Percentiles rank a stretch among this genome's conserved stretches.
Evolutionary conservation across 1,140 invertebrate species (phyloP).

Genomic region (Patella vulgata): DNA sequence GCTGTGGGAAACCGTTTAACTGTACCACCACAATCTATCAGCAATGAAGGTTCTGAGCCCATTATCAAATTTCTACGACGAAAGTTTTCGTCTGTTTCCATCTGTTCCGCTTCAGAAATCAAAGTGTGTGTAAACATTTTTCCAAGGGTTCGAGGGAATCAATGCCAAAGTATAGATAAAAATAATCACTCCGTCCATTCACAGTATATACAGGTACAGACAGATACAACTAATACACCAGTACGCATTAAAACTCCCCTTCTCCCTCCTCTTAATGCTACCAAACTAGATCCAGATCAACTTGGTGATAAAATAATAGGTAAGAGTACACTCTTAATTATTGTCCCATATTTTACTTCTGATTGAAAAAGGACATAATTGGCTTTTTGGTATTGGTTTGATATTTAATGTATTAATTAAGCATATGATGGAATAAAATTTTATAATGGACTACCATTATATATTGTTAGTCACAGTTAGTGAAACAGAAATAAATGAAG

Average conservation of each 20-base stretch:
- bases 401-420: too few species aligned
- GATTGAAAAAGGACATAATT: too few species aligned
- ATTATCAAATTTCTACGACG: slow-evolving; percentile 57
- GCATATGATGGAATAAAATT: too few species aligned
- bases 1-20: slow-evolving; percentile 55
- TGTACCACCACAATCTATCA: slow-evolving; percentile 58
- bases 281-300: slow-evolving; percentile 49
- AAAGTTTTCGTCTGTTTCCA: slow-evolving; percentile 35
- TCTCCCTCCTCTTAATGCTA: slow-evolving; percentile 57
- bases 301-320: slow-evolving; percentile 63
- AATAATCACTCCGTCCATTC: slow-evolving; percentile 63
- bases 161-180: slow-evolving; percentile 51
- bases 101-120: slow-evolving; percentile 20
- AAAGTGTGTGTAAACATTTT: slow-evolving; percentile 51
- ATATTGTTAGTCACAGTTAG: too few species aligned
- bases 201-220: slow-evolving; percentile 66
- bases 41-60: slow-evolving; percentile 60
- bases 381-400: too few species aligned
- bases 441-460: too few species aligned
- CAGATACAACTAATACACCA: slow-evolving; percentile 63
- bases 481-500: too few species aligned
- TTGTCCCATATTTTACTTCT: too few species aligned
- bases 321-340: slow-evolving; percentile 32
- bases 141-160: slow-evolving; percentile 58
- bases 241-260: slow-evolving; percentile 64